Evolutionary conservation across 92 coral and sea anemone species (phyloP).

Genomic region (Pocillopora meandrina): DNA sequence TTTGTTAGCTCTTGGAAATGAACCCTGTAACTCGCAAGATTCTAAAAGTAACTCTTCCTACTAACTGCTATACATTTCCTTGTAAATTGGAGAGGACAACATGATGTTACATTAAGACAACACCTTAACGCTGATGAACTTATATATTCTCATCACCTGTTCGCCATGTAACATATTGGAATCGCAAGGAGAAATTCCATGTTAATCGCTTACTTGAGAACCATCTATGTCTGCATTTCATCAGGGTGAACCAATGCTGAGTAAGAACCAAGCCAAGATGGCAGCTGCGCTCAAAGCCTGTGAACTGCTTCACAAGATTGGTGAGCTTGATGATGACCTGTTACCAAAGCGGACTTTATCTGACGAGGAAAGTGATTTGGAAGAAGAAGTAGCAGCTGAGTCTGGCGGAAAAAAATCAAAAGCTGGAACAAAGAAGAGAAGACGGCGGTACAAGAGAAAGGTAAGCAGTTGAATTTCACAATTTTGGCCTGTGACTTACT

Average conservation of each 20-base stretch:
- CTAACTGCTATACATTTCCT: no score
- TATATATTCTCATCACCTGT: no score
- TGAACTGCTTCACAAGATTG: constrained; percentile 48
- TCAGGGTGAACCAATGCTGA: constrained; percentile 85
- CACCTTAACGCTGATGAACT: no score
- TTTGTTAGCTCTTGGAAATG: no score
- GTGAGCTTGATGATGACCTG: constrained; percentile 74
- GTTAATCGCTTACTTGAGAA: no score
- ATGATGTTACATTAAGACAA: no score
- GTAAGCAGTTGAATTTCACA: constrained; percentile 26
- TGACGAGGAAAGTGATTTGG: constrained; percentile 70
- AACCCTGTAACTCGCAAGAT: no score
- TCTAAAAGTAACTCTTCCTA: no score
- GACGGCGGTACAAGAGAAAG: constrained; percentile 68
- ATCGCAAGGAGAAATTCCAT: no score
- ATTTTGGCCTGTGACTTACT: background rate
- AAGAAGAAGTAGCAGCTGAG: constrained; percentile 7
- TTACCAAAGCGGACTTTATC: constrained; percentile 70
- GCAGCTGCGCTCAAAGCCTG: constrained; percentile 88
- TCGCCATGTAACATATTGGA: no score
- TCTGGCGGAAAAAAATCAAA: constrained; percentile 44
- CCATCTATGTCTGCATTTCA: no score
- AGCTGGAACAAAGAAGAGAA: constrained; percentile 83
- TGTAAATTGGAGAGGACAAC: no score
- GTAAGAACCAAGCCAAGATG: constrained; percentile 73